Base-by-base conservation (phyloP, 2,797 vertebrate genomes). In the Ptychadena robeensis region DNA sequence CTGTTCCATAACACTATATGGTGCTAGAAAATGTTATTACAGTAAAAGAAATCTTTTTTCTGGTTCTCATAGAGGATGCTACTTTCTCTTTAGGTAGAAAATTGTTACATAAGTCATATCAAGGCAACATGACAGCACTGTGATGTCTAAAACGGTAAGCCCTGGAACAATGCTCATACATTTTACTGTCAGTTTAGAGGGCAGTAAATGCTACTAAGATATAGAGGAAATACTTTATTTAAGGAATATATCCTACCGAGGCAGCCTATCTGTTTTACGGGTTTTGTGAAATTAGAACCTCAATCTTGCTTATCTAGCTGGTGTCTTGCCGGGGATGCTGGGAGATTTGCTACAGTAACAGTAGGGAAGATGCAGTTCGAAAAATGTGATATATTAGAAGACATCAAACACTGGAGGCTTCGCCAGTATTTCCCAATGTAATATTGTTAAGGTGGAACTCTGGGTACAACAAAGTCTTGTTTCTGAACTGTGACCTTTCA, bases 231-330 rank as follows among this genome's bases (percentile, higher is more conserved):
- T 53, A 53, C 44, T 53, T 53, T 53, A 53, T 53, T 53, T 53
- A 53, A 53, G 44, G 44, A 53, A 53, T 53, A 53, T 53, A 53
- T 53, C 18, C 44, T 53, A 53, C 44, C 18, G 18, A 53, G 44
- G 44, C 44, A 53, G 44, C 44, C 44, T 53, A 53, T 53, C 44
- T 53, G 44, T 22, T 53, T 53, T 53, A 53, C 7, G 18, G 40
- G 18, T 53, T 53, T 53, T 53, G 18, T 53, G 44, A n/a, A 53
- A 53, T 53, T 53, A 22, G 44, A 53, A 53, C 44, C 44, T 53
- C 44, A 53, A 53, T 53, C 44, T 53, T 53, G 44, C 44, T 53
- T 53, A 53, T 53, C 44, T 53, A 53, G 44, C 44, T 53, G 44
- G 44, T 6, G 14, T 44, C 14, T 44, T 2, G 0, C 40, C 4